phyloP scores from a whole-genome alignment of 1,140 invertebrate species.

The Dreissena rostriformis region DNA sequence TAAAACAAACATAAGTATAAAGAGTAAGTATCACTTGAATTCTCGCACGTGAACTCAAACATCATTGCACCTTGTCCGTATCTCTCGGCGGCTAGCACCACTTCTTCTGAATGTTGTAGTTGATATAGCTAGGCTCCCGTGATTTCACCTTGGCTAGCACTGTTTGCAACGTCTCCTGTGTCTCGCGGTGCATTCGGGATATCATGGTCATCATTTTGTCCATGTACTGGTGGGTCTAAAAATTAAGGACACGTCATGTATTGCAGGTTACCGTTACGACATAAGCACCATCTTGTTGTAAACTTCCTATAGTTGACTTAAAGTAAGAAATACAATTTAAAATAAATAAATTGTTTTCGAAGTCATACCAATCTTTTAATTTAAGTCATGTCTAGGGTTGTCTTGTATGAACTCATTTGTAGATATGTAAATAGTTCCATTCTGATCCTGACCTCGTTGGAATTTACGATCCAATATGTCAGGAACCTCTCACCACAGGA shows the following conservation, averaged over 20 bases:
- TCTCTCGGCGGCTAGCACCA: not conserved
- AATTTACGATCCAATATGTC: no score
- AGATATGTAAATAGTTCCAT: no score
- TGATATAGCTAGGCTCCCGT: not conserved
- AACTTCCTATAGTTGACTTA: not conserved
- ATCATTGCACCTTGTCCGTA: no score
- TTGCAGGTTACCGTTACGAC: not conserved
- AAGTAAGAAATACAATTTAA: not conserved
- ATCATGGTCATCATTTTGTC: constrained; percentile 28
- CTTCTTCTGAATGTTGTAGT: not conserved
- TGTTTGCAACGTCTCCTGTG: constrained; percentile 7
- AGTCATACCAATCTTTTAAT: not conserved
- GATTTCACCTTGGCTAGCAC: not conserved
- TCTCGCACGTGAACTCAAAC: no score
- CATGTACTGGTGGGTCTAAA: constrained; percentile 33
- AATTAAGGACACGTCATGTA: not conserved
- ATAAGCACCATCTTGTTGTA: not conserved
- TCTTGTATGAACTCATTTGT: no score
- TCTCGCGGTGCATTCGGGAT: constrained; percentile 24
- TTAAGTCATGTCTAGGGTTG: no score
- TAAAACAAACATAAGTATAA: no score
- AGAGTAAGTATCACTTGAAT: no score
- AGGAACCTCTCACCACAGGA: no score
- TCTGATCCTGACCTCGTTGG: no score
- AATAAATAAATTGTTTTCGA: not conserved